Evolutionary conservation across 2,797 vertebrate genomes (phyloP), one percentile per base, ranked within the genome.

Genomic region (Malurus leucopterus): DNA sequence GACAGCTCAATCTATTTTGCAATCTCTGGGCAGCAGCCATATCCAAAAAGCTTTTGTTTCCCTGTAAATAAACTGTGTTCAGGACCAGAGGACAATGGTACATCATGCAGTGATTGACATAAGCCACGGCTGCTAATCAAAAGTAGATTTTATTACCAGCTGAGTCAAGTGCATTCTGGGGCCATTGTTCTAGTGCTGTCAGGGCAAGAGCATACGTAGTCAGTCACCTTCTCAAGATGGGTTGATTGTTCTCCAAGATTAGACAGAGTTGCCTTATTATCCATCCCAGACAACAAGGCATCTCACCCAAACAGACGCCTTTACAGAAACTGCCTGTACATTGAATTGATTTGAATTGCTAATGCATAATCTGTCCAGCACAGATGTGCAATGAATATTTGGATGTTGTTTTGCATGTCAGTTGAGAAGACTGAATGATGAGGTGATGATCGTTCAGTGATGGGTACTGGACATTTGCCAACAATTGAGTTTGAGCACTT

Each of bases 1-100:
- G 99, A 99, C 99, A 99, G 99, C 99, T 99, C 98, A 99, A 99
- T 99, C 98, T 99, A 98, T 98, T 98, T 98, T 98, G 98, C 98
- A 99, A 99, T 99, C 98, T 96, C 97, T 97, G 97, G 97, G 97
- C 97, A 97, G 95, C 95, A 95, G 96, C 96, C 96, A 96, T 96
- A 96, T 95, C 95, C 96, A 93, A 85, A 96, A 96, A 96, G 97
- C 96, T 97, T 98, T 99, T 99, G 98, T 99, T 97, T 98, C 97
- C 94, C 96, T 97, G 97, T 98, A 98, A 98, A 98, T 98, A 98
- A 98, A 97, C 97, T 92, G 97, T 97, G 97, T 98, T 97, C 94
- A 74, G 94, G 97, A 97, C 95, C 93, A 95, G 96, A 96, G 96
- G 96, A 97, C 97, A 97, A 98, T 97, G 95, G 96, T 90, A 94